Conservation (phyloP, 2,888 invertebrate genomes). For the Napeogenes sylphis region DNA sequence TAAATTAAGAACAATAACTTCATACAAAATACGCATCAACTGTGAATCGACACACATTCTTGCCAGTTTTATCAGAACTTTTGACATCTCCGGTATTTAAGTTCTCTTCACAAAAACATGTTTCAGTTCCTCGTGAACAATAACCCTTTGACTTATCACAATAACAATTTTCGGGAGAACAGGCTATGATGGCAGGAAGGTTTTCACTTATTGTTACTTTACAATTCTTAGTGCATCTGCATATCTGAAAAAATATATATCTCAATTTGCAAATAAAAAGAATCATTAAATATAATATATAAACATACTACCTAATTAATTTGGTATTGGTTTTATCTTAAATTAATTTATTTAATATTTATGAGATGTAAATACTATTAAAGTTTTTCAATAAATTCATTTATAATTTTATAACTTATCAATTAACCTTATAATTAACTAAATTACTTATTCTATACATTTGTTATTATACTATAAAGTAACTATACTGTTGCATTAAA, state of each 20-base stretch:
- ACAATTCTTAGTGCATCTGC: not conserved
- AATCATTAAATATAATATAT: not conserved
- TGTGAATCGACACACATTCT: slow-evolving; percentile 56
- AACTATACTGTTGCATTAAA: too few relatives aligned
- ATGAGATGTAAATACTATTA: too few relatives aligned
- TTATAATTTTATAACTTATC: too few relatives aligned
- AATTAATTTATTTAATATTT: too few relatives aligned
- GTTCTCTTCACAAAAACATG: slow-evolving; percentile 18
- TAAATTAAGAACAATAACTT: not conserved
- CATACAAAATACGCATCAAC: slow-evolving; percentile 55
- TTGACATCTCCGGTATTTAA: slow-evolving; percentile 6
- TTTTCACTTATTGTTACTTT: slow-evolving; percentile 4
- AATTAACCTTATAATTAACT: too few relatives aligned
- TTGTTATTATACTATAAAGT: too few relatives aligned
- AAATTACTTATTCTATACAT: too few relatives aligned
- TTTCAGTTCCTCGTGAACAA: slow-evolving; percentile 23
- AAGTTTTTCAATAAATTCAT: too few relatives aligned
- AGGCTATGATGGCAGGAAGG: slow-evolving; percentile 8
- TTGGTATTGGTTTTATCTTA: too few relatives aligned
- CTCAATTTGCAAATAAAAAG: too few relatives aligned
- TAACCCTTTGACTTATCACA: slow-evolving; percentile 6
- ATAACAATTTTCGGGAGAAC: not conserved
- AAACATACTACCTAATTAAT: too few relatives aligned
- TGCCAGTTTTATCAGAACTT: slow-evolving; percentile 28
- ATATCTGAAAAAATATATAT: slow-evolving; percentile 17